A percentile compares a stretch with the other conserved stretches of the same genome.
Evolutionary conservation across 1,140 invertebrate genomes (phyloP).

Genomic region (Hydropsyche tenuis): DNA sequence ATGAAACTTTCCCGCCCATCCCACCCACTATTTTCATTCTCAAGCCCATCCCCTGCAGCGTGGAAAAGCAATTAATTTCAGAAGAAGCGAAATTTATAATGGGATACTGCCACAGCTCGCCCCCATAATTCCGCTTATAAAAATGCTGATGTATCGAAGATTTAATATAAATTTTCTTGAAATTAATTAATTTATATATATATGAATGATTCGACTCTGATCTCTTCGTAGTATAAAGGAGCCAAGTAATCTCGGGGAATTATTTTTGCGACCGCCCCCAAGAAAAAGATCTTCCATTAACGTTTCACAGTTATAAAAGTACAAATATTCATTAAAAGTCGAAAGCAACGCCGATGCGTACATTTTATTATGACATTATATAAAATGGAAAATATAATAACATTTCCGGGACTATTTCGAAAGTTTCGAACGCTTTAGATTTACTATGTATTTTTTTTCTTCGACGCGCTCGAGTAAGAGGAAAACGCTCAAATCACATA

Average conservation of each 20-base stretch:
- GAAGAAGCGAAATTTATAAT: conserved; percentile 44
- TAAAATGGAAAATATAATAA: too few species aligned
- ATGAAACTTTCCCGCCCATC: background rate
- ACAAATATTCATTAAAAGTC: conserved; percentile 42
- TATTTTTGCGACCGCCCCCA: conserved; percentile 38
- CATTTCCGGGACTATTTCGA: background rate
- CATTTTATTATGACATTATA: conserved; percentile 2
- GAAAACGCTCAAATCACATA: conserved; percentile 16
- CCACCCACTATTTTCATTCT: conserved; percentile 32
- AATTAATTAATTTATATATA: background rate
- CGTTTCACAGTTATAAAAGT: conserved; percentile 41
- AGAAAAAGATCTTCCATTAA: conserved; percentile 42
- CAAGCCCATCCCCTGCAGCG: background rate
- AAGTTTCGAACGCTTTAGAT: background rate
- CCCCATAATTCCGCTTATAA: conserved; percentile 1
- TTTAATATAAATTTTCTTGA: background rate
- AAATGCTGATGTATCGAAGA: background rate
- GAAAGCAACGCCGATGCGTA: conserved; percentile 6
- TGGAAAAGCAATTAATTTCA: conserved; percentile 42
- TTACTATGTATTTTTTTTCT: conserved; percentile 1
- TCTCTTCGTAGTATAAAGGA: background rate
- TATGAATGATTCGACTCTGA: background rate
- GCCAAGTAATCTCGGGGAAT: conserved; percentile 45
- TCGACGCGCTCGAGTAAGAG: conserved; percentile 8
- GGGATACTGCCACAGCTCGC: conserved; percentile 11